These are phyloP conservation scores for Trachurus trachurus DNA, from an alignment of 2,797 vertebrate species.

Conservation along the genomic window DNA sequence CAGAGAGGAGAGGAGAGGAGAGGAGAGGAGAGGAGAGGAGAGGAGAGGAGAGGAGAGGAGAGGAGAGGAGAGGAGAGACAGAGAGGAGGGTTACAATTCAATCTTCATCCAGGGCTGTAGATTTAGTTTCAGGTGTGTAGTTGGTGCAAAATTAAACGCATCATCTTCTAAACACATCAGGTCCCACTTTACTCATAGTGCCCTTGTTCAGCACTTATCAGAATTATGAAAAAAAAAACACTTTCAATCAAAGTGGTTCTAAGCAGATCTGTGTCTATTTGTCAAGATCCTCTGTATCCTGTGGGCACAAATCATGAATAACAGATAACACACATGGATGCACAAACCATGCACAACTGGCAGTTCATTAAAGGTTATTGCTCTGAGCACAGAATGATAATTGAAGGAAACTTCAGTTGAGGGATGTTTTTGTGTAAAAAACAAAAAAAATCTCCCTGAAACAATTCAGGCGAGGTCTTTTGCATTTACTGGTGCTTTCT, in stretches of 20 bases:
- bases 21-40: neutral
- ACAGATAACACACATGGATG: too few species aligned
- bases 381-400: neutral
- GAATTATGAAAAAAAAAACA: neutral
- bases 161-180: neutral
- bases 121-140: neutral
- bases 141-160: neutral
- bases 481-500: neutral
- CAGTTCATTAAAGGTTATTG: conserved; percentile 17
- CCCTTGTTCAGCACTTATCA: neutral
- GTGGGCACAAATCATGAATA: neutral
- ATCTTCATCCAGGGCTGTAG: neutral
- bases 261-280: neutral
- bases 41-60: too few species aligned
- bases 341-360: neutral
- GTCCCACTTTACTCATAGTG: neutral
- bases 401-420: conserved; percentile 2
- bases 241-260: neutral
- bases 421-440: neutral
- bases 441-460: neutral
- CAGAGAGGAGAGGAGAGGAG: neutral
- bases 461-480: neutral
- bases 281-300: neutral
- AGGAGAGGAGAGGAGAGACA: conserved; percentile 92
- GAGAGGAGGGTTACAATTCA: neutral